Conservation (phyloP, 2,113 vertebrate genomes). For the Hydrolagus affinis region DNA sequence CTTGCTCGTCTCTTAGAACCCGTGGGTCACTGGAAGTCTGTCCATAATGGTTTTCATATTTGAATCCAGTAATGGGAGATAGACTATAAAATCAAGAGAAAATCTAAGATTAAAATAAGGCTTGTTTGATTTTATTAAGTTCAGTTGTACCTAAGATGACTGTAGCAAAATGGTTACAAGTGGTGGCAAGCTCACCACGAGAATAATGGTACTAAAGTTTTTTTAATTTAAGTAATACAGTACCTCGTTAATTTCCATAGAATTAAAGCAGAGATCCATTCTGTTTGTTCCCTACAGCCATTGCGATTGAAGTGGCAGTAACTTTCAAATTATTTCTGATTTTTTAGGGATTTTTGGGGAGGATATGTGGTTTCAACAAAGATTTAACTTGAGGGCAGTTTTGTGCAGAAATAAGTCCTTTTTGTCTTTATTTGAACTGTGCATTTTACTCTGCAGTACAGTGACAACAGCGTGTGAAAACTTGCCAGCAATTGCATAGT, state of each 20-base stretch:
- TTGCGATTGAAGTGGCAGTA: not conserved
- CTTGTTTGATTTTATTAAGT: not conserved
- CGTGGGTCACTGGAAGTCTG: not conserved
- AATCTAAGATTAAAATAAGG: not conserved
- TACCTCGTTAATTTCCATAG: too few relatives aligned
- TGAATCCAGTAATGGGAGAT: not conserved
- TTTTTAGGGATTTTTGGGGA: not conserved
- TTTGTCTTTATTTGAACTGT: not conserved
- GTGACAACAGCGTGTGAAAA: slow-evolving; percentile 5
- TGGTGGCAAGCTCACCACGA: not conserved
- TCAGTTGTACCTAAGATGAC: not conserved
- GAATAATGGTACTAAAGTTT: not conserved
- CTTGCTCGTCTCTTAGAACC: too few relatives aligned
- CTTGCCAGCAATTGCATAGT: slow-evolving; percentile 17
- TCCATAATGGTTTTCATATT: not conserved
- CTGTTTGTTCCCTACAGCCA: not conserved
- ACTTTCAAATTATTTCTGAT: not conserved
- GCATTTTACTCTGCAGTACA: not conserved
- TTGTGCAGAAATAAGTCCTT: not conserved
- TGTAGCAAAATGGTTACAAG: not conserved
- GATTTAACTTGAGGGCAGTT: not conserved
- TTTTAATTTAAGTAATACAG: not conserved
- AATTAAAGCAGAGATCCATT: not conserved
- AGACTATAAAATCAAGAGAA: not conserved
- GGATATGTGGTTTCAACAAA: not conserved